Percentiles rank a stretch among this genome's conserved stretches.
Conservation (phyloP, 2,888 invertebrate species). For the Lithophane ornitopus region DNA sequence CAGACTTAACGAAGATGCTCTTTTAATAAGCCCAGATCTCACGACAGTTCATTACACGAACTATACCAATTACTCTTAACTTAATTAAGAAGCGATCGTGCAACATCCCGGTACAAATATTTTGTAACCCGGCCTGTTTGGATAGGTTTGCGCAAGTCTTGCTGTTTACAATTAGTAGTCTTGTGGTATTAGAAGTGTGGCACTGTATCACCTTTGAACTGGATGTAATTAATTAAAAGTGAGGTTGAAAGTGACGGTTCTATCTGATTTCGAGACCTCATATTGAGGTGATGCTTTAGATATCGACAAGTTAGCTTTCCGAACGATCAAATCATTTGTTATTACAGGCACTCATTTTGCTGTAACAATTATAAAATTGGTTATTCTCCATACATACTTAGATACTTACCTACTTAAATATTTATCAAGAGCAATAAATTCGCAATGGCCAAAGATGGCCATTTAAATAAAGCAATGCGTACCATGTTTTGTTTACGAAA, state of each 20-base stretch:
- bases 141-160: slow-evolving; percentile 35
- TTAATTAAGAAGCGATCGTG: slow-evolving; percentile 48
- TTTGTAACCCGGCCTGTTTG: slow-evolving; percentile 40
- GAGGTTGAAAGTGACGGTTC: background rate
- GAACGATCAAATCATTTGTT: background rate
- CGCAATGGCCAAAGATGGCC: background rate
- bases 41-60: slow-evolving; percentile 41
- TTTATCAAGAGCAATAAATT: background rate
- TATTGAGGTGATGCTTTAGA: background rate
- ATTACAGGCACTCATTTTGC: background rate
- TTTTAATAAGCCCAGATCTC: slow-evolving; percentile 27
- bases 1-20: background rate
- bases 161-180: slow-evolving; percentile 42
- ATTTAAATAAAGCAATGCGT: background rate
- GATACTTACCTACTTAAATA: background rate
- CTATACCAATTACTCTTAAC: slow-evolving; percentile 45
- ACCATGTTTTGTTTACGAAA: slow-evolving; percentile 16
- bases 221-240: slow-evolving; percentile 44
- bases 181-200: slow-evolving; percentile 28
- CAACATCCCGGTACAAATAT: slow-evolving; percentile 43
- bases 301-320: background rate
- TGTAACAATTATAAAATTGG: background rate
- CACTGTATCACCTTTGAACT: slow-evolving; percentile 46
- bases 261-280: background rate
- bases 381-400: background rate